Conservation (phyloP, 2,797 vertebrate genomes). For the Malurus splendens region DNA sequence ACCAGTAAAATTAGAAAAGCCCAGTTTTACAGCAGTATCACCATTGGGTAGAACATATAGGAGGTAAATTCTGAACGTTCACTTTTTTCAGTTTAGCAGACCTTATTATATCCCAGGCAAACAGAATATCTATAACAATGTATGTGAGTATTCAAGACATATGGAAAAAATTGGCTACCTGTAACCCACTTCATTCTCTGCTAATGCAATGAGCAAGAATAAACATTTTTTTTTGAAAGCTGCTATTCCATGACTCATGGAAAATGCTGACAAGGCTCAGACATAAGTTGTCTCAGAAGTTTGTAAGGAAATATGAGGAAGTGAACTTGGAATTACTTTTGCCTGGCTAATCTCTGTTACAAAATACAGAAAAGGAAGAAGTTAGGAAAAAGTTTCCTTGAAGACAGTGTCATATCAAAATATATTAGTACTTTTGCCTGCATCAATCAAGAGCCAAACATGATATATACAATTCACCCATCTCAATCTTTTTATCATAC, state of each 20-base stretch:
- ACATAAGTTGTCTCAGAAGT: not conserved
- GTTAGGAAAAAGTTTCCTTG: not conserved
- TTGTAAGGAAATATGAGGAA: not conserved
- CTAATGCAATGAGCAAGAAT: not conserved
- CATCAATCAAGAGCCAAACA: not conserved
- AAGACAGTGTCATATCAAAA: not conserved
- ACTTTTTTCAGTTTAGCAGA: not conserved
- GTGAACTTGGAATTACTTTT: not conserved
- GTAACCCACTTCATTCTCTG: not conserved
- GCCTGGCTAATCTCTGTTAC: not conserved
- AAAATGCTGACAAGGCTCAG: constrained; percentile 1
- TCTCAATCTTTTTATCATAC: not conserved
- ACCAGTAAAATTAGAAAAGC: not conserved
- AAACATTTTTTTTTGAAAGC: not conserved
- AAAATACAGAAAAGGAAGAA: not conserved
- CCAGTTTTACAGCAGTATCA: not conserved
- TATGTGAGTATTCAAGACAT: not conserved
- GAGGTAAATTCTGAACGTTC: not conserved
- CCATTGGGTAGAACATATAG: not conserved
- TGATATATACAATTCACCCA: not conserved
- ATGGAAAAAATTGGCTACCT: not conserved
- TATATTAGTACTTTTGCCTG: not conserved
- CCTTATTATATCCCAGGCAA: not conserved
- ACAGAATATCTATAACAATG: not conserved
- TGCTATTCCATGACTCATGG: not conserved